A percentile compares a stretch with the other conserved stretches of the same genome.
These are phyloP conservation scores for Nomada hirtipes DNA, from an alignment of 2,888 invertebrate genomes.

Conservation along the genomic window DNA sequence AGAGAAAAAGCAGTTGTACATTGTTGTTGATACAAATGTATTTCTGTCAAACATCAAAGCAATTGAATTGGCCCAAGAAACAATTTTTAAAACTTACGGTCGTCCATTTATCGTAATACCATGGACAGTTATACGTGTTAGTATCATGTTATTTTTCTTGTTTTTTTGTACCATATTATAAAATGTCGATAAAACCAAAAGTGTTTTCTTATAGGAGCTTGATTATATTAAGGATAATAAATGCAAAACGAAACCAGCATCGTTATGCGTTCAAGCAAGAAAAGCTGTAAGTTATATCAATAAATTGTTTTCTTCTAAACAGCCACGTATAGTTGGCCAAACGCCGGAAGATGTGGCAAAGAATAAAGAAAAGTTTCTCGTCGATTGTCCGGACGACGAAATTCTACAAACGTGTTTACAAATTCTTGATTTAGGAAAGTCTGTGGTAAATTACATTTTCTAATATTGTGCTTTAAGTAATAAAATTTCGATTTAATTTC, in stretches of 20 bases:
- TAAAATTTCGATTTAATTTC: not conserved
- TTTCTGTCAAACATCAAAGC: slow-evolving; percentile 79
- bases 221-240: slow-evolving; percentile 81
- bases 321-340: slow-evolving; percentile 81
- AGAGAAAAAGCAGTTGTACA: slow-evolving; percentile 71
- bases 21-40: slow-evolving; percentile 84
- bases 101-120: slow-evolving; percentile 79
- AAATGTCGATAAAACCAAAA: not conserved
- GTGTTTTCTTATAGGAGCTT: slow-evolving; percentile 77
- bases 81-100: slow-evolving; percentile 74
- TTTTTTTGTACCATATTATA: not conserved
- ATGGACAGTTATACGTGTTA: slow-evolving; percentile 81
- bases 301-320: slow-evolving; percentile 76
- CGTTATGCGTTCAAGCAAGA: slow-evolving; percentile 74
- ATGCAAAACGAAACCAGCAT: slow-evolving; percentile 67
- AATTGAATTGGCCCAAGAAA: slow-evolving; percentile 76
- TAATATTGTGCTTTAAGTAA: not conserved
- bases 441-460: slow-evolving; percentile 73
- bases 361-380: slow-evolving; percentile 74
- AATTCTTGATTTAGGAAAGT: slow-evolving; percentile 76
- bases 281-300: slow-evolving; percentile 80
- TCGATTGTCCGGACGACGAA: slow-evolving; percentile 84
- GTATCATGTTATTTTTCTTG: slow-evolving; percentile 24
- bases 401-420: slow-evolving; percentile 84
- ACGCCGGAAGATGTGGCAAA: slow-evolving; percentile 75